phyloP scores from a whole-genome alignment of 2,888 invertebrate genomes.

The Dynastes maya region DNA sequence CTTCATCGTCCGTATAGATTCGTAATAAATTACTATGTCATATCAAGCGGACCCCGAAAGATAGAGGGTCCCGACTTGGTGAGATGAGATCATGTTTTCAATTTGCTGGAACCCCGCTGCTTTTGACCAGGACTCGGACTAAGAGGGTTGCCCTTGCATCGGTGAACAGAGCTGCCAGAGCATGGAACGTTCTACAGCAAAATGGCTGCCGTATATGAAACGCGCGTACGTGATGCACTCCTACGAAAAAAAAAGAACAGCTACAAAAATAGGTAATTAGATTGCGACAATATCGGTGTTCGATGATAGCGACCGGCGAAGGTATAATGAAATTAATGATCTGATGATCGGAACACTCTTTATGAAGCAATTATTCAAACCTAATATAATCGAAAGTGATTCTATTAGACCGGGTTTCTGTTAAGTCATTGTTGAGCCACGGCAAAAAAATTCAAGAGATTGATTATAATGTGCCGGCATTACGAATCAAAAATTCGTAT shows the following conservation, averaged over 20 bases:
- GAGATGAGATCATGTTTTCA: conserved; percentile 66
- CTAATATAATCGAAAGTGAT: conserved; percentile 70
- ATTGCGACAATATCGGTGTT: conserved; percentile 48
- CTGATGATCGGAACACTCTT: conserved; percentile 52
- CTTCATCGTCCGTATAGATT: conserved; percentile 46
- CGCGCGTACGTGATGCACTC: conserved; percentile 32
- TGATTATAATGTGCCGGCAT: conserved; percentile 66
- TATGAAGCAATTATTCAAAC: conserved; percentile 68
- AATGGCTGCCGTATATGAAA: conserved; percentile 47
- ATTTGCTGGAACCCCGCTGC: conserved; percentile 66
- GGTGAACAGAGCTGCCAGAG: conserved; percentile 17
- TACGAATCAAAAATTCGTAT: conserved; percentile 66
- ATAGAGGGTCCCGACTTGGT: conserved; percentile 52
- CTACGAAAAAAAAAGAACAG: conserved; percentile 25
- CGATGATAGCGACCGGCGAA: conserved; percentile 32
- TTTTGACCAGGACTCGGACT: conserved; percentile 61
- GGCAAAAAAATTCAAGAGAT: conserved; percentile 62
- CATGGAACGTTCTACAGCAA: conserved; percentile 35
- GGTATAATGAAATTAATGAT: conserved; percentile 51
- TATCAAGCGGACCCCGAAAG: conserved; percentile 49
- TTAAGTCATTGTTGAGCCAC: conserved; percentile 63
- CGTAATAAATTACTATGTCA: conserved; percentile 52
- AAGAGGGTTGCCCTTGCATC: conserved; percentile 43
- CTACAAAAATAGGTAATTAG: conserved; percentile 38
- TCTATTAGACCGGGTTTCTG: conserved; percentile 68